Base-by-base conservation (phyloP, 2,113 vertebrate species). In the Tachysurus fulvidraco region DNA sequence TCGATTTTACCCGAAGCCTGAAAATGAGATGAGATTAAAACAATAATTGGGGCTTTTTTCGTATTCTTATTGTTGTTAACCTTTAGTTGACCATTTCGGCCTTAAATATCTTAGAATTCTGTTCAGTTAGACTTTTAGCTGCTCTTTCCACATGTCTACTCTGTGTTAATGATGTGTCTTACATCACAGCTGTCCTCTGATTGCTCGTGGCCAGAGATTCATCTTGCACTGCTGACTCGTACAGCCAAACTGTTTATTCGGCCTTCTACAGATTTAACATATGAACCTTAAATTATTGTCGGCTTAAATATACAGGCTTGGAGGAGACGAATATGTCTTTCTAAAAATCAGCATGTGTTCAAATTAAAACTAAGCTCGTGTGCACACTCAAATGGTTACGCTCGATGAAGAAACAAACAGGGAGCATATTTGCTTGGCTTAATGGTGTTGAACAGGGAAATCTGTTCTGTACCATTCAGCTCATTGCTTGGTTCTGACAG, bases 41-140 rank as follows among this genome's bases (percentile, higher is more conserved):
- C 69, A 84, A 83, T 86, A 89, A 89, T 87, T 89, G 82, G 78
- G 23, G 23, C 41, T 84, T 88, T 90, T 87, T 50, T 73, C 13
- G 16, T 78, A 0, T 21, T 36, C 41, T 81, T 30, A 23, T 59
- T 80, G 78, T 81, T 81, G 19, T 60, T 81, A 62, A 41, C 79
- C 19, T 44, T 81, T 60, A 25, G 25, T 23, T 25, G 19, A 62
- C 57, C 21, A 2, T 60, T 60, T 6, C 5, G 5, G 30, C 19
- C 19, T 30, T 36, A 36, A 62, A 60, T 8, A 21, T 60, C 54
- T 80, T n/a, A 30, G 11, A 13, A n/a, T 64, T 46, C 23, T 13
- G 74, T 73, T 64, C 59, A 88, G 83, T 88, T 86, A 83, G 83
- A 89, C 84, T 50, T 74, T 65, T 86, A n/a, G 14, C 54, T 73